phyloP scores from a whole-genome alignment of 2,113 vertebrate species.

The Pterocles burchelli region DNA sequence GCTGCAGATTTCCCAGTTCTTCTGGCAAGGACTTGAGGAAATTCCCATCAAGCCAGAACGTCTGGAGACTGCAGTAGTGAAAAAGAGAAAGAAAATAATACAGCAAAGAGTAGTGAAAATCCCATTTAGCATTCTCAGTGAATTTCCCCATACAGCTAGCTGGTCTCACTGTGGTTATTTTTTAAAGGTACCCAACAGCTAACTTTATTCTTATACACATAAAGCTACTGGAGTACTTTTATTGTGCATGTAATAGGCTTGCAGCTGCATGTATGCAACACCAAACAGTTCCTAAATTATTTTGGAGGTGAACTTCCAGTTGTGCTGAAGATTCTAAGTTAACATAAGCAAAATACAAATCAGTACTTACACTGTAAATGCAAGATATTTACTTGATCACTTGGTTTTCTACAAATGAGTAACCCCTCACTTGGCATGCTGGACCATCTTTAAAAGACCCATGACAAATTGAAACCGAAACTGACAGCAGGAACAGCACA shows the following conservation, averaged over 20 bases:
- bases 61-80: constrained; percentile 84
- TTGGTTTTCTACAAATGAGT: background rate
- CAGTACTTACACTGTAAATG: background rate
- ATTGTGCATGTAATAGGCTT: background rate
- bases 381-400: background rate
- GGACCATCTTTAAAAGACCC: background rate
- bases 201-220: background rate
- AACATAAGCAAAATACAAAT: background rate
- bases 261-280: background rate
- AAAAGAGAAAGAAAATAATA: constrained; percentile 9
- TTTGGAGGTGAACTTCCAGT: background rate
- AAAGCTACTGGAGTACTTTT: background rate
- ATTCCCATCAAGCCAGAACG: constrained; percentile 92
- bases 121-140: background rate
- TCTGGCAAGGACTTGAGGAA: constrained; percentile 86
- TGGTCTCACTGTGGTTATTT: background rate
- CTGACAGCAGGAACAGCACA: background rate
- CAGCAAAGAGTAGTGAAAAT: background rate
- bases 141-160: background rate
- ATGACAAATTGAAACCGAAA: background rate
- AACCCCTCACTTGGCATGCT: background rate
- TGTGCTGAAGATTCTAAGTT: background rate
- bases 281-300: background rate
- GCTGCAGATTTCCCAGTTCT: constrained; percentile 85
- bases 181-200: background rate